phyloP scores from a whole-genome alignment of 2,113 vertebrate genomes.

The Miniopterus natalensis region DNA sequence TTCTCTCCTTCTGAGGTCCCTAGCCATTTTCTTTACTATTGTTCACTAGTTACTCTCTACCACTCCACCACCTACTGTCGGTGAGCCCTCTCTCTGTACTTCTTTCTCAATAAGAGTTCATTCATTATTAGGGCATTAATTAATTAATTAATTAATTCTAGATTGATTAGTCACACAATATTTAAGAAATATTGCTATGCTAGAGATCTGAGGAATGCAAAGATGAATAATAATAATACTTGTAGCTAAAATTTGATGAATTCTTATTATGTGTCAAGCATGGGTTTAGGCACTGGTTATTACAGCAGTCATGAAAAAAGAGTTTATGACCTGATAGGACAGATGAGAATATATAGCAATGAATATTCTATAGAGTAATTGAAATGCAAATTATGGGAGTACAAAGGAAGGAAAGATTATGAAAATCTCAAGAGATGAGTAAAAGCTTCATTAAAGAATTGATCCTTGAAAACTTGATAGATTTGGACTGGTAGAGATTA shows the following conservation, averaged over 20 bases:
- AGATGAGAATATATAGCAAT: background rate
- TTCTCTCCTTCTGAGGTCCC: background rate
- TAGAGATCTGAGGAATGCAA: slow-evolving; percentile 6
- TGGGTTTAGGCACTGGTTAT: background rate
- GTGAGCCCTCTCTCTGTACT: background rate
- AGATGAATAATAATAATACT: background rate
- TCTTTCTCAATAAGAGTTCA: background rate
- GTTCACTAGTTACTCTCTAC: background rate
- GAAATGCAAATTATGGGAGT: background rate
- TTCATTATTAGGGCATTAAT: background rate
- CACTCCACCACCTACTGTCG: background rate
- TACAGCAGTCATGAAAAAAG: background rate
- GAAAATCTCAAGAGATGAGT: background rate
- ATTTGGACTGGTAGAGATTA: background rate
- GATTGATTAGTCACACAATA: background rate
- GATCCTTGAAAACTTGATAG: background rate
- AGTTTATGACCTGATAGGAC: background rate
- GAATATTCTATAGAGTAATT: background rate
- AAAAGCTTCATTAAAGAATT: slow-evolving; percentile 17
- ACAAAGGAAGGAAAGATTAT: background rate
- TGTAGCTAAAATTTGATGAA: background rate
- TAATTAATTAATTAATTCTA: slow-evolving; percentile 8
- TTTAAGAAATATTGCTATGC: slow-evolving; percentile 22
- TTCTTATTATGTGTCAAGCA: background rate
- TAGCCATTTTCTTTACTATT: slow-evolving; percentile 8